These are phyloP conservation scores for Cettia cetti DNA, from an alignment of 2,113 vertebrate species.

Conservation along the genomic window DNA sequence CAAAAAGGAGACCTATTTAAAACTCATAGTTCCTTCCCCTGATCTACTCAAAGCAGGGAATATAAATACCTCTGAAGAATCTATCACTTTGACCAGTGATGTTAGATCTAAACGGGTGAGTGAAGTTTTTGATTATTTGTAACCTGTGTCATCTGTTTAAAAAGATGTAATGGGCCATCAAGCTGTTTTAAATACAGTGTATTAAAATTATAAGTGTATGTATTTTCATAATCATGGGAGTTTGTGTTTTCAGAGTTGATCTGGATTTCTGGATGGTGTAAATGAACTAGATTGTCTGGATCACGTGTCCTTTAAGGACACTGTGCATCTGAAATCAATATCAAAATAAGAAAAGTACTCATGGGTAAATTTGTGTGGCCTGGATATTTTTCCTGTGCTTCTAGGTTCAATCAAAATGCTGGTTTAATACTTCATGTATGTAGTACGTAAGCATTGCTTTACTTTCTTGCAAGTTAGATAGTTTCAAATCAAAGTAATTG, in stretches of 20 bases:
- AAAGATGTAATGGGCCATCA: background rate
- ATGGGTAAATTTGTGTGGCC: background rate
- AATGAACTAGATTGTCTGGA: background rate
- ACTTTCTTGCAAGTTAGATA: background rate
- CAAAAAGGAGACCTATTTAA: constrained; percentile 82
- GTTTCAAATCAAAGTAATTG: background rate
- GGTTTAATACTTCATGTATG: background rate
- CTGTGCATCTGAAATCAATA: background rate
- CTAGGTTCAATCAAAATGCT: background rate
- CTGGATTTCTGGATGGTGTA: background rate
- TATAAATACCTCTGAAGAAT: constrained; percentile 81
- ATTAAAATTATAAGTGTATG: background rate
- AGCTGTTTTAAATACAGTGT: background rate
- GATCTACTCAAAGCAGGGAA: constrained; percentile 79
- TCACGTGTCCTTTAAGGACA: background rate
- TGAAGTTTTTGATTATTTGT: background rate
- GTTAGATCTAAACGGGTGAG: constrained; percentile 85
- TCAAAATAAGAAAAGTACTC: background rate
- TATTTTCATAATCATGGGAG: background rate
- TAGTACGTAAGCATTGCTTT: background rate
- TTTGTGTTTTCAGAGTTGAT: background rate
- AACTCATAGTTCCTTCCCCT: constrained; percentile 75
- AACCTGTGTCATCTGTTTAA: background rate
- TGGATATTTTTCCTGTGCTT: background rate
- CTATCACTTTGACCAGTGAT: constrained; percentile 74